Evolutionary conservation across 1,140 invertebrate genomes (phyloP).

Genomic region (Neomicropteryx cornuta): DNA sequence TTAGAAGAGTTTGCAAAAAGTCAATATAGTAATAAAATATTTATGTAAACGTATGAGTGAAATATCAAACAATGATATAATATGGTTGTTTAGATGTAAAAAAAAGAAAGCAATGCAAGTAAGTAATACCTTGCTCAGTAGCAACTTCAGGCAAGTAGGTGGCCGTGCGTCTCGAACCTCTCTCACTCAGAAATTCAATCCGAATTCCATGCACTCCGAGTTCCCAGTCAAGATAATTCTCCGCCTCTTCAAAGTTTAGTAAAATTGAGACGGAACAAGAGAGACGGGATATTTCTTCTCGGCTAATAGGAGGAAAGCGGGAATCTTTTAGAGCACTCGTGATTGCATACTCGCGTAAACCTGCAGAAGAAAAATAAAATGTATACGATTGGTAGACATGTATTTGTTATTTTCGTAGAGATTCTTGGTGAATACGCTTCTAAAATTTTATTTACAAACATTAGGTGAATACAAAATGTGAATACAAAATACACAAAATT

Average conservation of each 20-base stretch:
- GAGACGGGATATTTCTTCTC: slow-evolving; percentile 85
- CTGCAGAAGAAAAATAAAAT: slow-evolving; percentile 29
- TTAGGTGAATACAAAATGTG: no score
- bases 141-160: slow-evolving; percentile 98
- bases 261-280: slow-evolving; percentile 95
- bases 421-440: no score
- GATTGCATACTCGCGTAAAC: slow-evolving; percentile 91
- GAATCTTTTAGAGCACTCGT: slow-evolving; percentile 98
- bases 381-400: no score
- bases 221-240: slow-evolving; percentile 94
- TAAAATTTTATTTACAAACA: no score
- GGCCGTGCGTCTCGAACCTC: slow-evolving; percentile 88
- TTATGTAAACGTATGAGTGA: no score
- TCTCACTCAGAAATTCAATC: slow-evolving; percentile 95
- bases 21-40: no score
- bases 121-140: slow-evolving; percentile 94
- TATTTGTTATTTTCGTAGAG: no score
- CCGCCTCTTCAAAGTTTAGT: slow-evolving; percentile 83
- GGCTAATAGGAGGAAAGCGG: slow-evolving; percentile 89
- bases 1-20: no score
- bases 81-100: no score
- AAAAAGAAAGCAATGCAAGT: no score
- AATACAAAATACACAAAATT: no score
- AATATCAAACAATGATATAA: no score
- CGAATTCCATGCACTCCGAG: slow-evolving; percentile 95